Conservation (phyloP, 2,113 vertebrate species). For the Paradisaea rubra region DNA sequence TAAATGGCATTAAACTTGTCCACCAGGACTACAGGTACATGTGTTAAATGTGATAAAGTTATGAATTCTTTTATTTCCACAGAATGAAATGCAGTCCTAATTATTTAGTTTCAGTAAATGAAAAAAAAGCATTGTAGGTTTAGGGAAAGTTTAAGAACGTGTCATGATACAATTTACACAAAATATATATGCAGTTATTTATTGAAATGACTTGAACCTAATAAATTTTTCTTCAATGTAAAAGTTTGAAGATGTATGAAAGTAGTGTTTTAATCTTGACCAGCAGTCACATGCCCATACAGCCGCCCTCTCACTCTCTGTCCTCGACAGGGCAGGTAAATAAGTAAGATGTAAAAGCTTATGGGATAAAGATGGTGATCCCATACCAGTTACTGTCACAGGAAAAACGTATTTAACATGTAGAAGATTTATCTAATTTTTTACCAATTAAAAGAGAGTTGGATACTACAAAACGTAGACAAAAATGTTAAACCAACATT, state of each 20-base stretch:
- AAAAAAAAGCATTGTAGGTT: neutral
- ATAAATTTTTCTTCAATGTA: neutral
- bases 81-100: neutral
- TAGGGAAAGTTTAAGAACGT: neutral
- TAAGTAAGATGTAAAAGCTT: neutral
- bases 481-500: neutral
- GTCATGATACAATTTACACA: neutral
- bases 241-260: neutral
- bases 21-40: neutral
- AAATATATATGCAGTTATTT: neutral
- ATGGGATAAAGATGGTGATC: neutral
- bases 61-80: neutral
- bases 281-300: too few species aligned
- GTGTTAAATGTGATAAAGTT: neutral
- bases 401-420: neutral
- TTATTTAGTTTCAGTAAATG: neutral
- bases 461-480: neutral
- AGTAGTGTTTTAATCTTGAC: neutral
- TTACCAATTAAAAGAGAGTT: neutral
- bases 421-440: neutral
- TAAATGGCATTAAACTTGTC: neutral
- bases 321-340: neutral
- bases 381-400: neutral
- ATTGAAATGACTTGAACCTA: neutral
- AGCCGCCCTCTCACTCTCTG: neutral